A percentile compares a stretch with the other conserved stretches of the same genome.
These are phyloP conservation scores for Bubo blakistoni DNA, from an alignment of 2,113 vertebrate genomes.

Conservation along the genomic window DNA sequence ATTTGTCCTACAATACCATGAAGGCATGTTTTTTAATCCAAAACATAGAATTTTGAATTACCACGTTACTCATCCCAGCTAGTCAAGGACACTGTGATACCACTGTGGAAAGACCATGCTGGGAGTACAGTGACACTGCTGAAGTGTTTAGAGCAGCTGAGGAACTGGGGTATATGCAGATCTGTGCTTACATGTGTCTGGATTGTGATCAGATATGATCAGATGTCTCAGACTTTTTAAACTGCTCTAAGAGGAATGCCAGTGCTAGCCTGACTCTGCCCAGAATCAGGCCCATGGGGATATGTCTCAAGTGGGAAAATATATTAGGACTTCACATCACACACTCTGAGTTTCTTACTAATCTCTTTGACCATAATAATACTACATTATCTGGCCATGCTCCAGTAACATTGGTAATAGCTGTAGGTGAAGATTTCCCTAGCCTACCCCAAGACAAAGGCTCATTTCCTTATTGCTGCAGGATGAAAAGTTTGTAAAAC, in stretches of 20 bases:
- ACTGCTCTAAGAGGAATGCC: not conserved
- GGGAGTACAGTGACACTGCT: not conserved
- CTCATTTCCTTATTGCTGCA: not conserved
- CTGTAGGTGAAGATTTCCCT: not conserved
- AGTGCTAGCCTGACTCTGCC: not conserved
- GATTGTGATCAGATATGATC: not conserved
- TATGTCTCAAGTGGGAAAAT: not conserved
- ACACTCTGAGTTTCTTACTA: not conserved
- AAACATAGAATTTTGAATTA: not conserved
- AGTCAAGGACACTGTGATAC: not conserved
- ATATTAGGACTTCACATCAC: not conserved
- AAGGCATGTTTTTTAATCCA: not conserved
- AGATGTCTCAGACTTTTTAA: not conserved
- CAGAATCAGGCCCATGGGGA: fast-evolving
- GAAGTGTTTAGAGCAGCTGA: not conserved
- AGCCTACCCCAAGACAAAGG: not conserved
- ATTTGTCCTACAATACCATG: not conserved
- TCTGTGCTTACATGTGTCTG: not conserved
- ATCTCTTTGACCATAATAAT: not conserved
- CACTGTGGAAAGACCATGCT: not conserved
- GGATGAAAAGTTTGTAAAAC: slow-evolving; percentile 1
- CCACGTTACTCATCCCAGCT: not conserved
- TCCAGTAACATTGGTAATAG: not conserved
- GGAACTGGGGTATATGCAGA: not conserved
- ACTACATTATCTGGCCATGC: not conserved